phyloP scores from a whole-genome alignment of 2,888 invertebrate species.

The Eilema caniola region DNA sequence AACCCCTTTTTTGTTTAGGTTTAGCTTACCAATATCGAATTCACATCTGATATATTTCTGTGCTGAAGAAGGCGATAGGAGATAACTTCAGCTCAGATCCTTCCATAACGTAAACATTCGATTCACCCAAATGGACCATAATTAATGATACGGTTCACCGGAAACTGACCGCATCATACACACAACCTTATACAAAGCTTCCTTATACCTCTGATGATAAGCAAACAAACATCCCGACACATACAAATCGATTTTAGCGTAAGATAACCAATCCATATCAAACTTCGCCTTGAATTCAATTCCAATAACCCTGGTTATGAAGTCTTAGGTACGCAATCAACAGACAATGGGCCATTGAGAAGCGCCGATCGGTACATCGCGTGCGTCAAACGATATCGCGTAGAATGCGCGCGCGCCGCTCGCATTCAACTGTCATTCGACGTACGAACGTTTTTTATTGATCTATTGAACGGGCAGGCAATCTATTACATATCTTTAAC shows the following conservation, averaged over 20 bases:
- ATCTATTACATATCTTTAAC: conserved; percentile 32
- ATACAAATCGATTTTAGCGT: conserved; percentile 19
- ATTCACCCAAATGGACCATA: neutral
- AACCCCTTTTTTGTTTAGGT: no score
- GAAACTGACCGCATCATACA: conserved; percentile 11
- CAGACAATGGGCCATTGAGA: conserved; percentile 61
- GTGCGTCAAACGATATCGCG: conserved; percentile 52
- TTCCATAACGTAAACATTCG: neutral
- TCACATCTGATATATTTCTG: no score
- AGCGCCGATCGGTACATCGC: conserved; percentile 46
- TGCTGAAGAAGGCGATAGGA: no score
- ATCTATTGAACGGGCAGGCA: conserved; percentile 30
- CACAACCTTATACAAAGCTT: conserved; percentile 12
- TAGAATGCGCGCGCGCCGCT: conserved; percentile 48
- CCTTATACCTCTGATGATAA: conserved; percentile 13
- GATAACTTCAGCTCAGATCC: neutral
- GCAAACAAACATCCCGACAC: conserved; percentile 14
- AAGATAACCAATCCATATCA: conserved; percentile 19
- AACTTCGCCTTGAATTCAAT: conserved; percentile 37
- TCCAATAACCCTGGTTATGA: conserved; percentile 33
- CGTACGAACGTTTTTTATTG: conserved; percentile 41
- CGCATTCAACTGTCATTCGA: conserved; percentile 36
- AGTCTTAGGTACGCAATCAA: conserved; percentile 36
- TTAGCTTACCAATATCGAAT: no score
- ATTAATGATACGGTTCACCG: conserved; percentile 2